These are phyloP conservation scores for Calliphora vicina DNA, from an alignment of 1,140 invertebrate species.

Conservation along the genomic window DNA sequence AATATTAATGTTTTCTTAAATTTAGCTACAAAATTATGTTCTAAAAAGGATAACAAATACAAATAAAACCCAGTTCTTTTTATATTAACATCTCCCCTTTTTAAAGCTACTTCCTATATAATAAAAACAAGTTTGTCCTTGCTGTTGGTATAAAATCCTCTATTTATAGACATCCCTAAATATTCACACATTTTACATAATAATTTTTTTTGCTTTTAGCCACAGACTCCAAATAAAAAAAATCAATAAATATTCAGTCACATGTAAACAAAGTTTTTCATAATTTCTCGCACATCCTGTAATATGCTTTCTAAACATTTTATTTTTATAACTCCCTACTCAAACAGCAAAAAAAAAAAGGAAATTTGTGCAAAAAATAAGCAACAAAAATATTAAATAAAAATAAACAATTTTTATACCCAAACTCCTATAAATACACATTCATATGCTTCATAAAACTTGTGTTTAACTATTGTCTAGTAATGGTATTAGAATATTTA, in stretches of 20 bases:
- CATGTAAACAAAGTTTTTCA: background rate
- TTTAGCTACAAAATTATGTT: too few relatives aligned
- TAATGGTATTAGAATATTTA: too few relatives aligned
- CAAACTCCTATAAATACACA: too few relatives aligned
- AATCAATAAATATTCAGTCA: conserved; percentile 9
- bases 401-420: too few relatives aligned
- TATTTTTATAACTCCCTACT: too few relatives aligned
- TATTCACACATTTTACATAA: background rate
- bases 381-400: too few relatives aligned
- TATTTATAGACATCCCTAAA: background rate
- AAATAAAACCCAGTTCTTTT: background rate
- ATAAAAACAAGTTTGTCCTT: background rate
- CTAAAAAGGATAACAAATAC: background rate
- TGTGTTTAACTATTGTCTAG: too few relatives aligned
- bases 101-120: background rate
- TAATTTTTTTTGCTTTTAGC: background rate
- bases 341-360: too few relatives aligned
- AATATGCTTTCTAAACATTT: too few relatives aligned
- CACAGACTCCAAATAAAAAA: background rate
- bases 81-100: background rate
- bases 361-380: too few relatives aligned
- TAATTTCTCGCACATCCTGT: background rate
- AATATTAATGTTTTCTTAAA: too few relatives aligned
- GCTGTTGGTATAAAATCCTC: background rate
- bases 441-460: too few relatives aligned